These are phyloP conservation scores for Falco biarmicus DNA, from an alignment of 2,797 vertebrate species.

Conservation along the genomic window DNA sequence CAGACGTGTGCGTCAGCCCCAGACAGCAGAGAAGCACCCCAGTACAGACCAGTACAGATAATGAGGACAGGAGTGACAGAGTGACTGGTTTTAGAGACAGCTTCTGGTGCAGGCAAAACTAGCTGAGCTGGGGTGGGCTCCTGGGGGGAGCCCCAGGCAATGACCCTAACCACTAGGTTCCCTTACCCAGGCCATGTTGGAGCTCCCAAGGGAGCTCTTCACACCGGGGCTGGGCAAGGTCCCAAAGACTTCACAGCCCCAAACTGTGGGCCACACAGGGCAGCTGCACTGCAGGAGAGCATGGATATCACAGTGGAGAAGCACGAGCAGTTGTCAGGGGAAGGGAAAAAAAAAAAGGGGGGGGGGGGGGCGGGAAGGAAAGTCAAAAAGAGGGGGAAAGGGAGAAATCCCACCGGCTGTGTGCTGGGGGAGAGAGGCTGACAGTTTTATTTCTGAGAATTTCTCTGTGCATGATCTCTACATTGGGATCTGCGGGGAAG, in stretches of 20 bases:
- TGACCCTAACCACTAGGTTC: neutral
- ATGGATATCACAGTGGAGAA: neutral
- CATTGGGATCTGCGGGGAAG: constrained; percentile 17
- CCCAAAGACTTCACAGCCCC: neutral
- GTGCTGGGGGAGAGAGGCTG: constrained; percentile 19
- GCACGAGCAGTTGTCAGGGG: neutral
- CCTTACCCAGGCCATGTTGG: neutral
- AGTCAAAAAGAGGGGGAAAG: neutral
- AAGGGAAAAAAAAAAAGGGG: neutral
- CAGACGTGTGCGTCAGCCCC: neutral
- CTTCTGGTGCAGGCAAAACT: neutral
- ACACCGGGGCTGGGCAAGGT: rapidly evolving
- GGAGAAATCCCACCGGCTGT: constrained; percentile 12
- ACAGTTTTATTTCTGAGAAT: constrained; percentile 67
- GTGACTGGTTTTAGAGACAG: neutral
- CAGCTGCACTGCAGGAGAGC: neutral
- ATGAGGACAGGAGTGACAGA: neutral
- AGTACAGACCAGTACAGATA: rapidly evolving
- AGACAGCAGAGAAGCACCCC: neutral
- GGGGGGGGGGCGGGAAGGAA: too few relatives aligned
- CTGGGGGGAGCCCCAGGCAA: neutral
- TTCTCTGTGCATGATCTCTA: neutral
- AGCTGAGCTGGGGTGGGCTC: neutral
- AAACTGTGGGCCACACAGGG: neutral
- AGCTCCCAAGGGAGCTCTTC: neutral